phyloP scores from a whole-genome alignment of 2,113 vertebrate species.

The Cichladusa arquata region DNA sequence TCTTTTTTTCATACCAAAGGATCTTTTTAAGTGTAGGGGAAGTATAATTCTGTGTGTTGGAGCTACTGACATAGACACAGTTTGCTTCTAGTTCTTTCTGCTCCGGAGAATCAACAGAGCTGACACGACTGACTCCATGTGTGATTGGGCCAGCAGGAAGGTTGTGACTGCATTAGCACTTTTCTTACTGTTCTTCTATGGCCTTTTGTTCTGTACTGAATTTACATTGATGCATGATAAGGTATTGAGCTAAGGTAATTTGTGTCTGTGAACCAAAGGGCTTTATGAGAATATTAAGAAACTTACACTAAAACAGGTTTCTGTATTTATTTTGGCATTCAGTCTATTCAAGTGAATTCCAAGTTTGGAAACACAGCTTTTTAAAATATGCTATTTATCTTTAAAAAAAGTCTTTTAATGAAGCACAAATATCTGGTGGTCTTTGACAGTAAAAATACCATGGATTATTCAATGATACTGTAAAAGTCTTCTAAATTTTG shows the following conservation, averaged over 20 bases:
- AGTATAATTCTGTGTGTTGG: background rate
- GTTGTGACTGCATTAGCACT: background rate
- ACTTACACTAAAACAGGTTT: background rate
- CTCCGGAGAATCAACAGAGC: background rate
- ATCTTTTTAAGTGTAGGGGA: background rate
- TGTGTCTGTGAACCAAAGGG: background rate
- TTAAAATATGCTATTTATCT: background rate
- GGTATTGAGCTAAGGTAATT: background rate
- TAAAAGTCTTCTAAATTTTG: background rate
- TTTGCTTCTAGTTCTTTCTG: background rate
- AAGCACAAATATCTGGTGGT: background rate
- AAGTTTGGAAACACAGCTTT: background rate
- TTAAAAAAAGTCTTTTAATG: background rate
- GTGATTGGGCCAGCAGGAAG: background rate
- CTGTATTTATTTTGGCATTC: background rate
- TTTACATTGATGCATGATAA: background rate
- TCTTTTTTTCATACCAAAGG: no score
- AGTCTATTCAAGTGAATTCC: background rate
- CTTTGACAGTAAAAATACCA: background rate
- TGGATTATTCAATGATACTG: background rate
- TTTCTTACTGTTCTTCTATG: background rate
- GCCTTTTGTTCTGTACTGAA: background rate
- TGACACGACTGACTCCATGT: background rate
- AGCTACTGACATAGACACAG: background rate
- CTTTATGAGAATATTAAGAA: background rate